Evolutionary conservation across 2,113 vertebrate species (phyloP), one percentile per base, ranked within the genome.

Genomic region (Oryzias celebensis): DNA sequence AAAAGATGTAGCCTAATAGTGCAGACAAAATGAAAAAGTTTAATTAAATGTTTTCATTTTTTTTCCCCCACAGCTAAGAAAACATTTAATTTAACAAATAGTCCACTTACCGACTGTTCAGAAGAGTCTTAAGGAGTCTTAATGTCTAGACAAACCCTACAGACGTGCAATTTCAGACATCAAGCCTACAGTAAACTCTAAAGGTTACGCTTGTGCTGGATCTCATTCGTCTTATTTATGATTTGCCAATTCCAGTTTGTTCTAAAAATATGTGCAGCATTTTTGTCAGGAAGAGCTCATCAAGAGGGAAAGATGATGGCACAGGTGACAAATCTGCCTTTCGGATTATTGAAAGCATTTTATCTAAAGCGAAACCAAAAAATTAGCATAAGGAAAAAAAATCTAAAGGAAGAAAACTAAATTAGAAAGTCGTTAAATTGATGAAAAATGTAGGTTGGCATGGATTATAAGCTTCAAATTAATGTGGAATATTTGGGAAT

Each of bases 1-100:
- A 13, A 36, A 12, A 36, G 8, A 12, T 36, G 36, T 12, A 36
- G 74, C 70, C 68, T 78, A 67, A 71, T 45, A 55, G 52, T 23
- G 24, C 53, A 63, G 22, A 43, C 62, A 48, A 28, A 69, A 73
- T 54, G 42, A 63, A 54, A 73, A 41, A 16, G 10, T 36, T 36
- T 36, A 36, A 36, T 36, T 36, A 36, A 36, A 36, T 8, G 2
- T 2, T 36, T 7, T 36, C 1, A 36, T 36, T 36, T 20, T 20
- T 20, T 28, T 28, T 28, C 7, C 7, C 7, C 26, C 5, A 36
- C 8, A 36, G 36, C 36, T 36, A 36, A 36, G 31, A 36, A 36
- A 36, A 36, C 2, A 7, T 36, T 36, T 36, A 7, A 36, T 36
- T 36, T 10, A 10, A 36, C 36, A 36, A 36, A 36, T 12, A 12